Base-by-base conservation (phyloP, 2,888 invertebrate species). In the Leptopilina myrica region DNA sequence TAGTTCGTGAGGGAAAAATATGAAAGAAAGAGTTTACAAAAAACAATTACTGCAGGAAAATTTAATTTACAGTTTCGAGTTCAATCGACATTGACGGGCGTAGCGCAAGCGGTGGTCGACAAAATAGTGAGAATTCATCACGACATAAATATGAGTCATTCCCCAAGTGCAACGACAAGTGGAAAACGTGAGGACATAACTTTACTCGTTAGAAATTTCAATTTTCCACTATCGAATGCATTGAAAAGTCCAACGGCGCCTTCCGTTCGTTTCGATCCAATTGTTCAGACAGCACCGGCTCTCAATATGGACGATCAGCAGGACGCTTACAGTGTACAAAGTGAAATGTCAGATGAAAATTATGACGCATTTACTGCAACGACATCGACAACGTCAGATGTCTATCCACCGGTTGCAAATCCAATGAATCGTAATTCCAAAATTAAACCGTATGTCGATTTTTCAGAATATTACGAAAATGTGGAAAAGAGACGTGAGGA, bases 91-190 rank as follows among this genome's bases (percentile, higher is more conserved):
- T 93, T 98, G 83, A 95, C 94, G 26, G 95, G 95, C 56, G 97
- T 98, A 67, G 96, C 97, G 14, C 97, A 98, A 92, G 95, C 96
- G 0, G 97, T 97, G 0, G 94, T 98, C 0, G 95, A 97, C 88
- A 96, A 96, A 91, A 95, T 97, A 1, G 96, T 96, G 14, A 93
- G 96, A n/a, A 94, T 96, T 80, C 97, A 97, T 89, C 95, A 96
- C 65, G 95, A 96, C 67, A 94, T 95, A 80, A 96, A 95, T 88
- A 94, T 96, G 92, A 94, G 93, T 67, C 92, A 92, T 79, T 89
- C 92, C 0, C 93, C 92, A 73, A 88, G 93, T 64, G 93, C 89
- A 64, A 80, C 84, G 80, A 90, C 92, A 0, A 93, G 93, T 0
- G 93, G 93, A 86, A 95, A 95, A 64, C 93, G 97, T 56, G 97